Evolutionary conservation across 2,113 vertebrate species (phyloP), one percentile per base, ranked within the genome.

Genomic region (Microtus richardsoni): DNA sequence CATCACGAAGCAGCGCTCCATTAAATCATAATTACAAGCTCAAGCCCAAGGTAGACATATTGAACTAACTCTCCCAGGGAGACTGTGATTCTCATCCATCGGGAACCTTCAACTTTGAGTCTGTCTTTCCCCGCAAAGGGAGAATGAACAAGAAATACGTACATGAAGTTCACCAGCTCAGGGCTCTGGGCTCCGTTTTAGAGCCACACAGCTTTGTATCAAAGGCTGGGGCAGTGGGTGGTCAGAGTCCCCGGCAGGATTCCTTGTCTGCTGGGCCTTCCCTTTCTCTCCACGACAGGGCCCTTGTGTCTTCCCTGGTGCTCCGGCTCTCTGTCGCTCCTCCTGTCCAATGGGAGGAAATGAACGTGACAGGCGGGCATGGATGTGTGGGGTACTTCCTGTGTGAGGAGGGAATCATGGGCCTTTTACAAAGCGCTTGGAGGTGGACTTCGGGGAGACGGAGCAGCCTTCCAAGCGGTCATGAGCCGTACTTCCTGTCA

Each of bases 21-120:
- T 49, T 95, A 91, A 92, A 87, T 96, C 94, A 89, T 74, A 91
- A 95, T 94, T 75, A 94, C 70, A 95, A 70, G 41, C 75, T 79
- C 3, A 11, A 74, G 78, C 16, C 77, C 54, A 11, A 58, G 68
- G 78, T 93, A 62, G 86, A 92, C 75, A 44, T 1, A 11, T 21
- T 28, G 41, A 85, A 44, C 77, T 77, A 82, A 36, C 62, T 74
- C 88, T 93, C 88, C 71, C 39, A 54, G 80, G 74, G 74, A 94
- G 30, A 70, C 58, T 24, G 83, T 0, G 4, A 70, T 0, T 0
- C 70, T 86, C 9, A 22, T 13, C 54, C 74, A 26, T 19, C 47
- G 54, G 71, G 36, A 62, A 33, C 80, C 87, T n/a, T 75, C 70
- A 47, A 44, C 93, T 86, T 71, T 12, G 33, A 36, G 39, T 17